These are phyloP conservation scores for Polyodon spathula DNA, from an alignment of 2,113 vertebrate species.

Conservation along the genomic window DNA sequence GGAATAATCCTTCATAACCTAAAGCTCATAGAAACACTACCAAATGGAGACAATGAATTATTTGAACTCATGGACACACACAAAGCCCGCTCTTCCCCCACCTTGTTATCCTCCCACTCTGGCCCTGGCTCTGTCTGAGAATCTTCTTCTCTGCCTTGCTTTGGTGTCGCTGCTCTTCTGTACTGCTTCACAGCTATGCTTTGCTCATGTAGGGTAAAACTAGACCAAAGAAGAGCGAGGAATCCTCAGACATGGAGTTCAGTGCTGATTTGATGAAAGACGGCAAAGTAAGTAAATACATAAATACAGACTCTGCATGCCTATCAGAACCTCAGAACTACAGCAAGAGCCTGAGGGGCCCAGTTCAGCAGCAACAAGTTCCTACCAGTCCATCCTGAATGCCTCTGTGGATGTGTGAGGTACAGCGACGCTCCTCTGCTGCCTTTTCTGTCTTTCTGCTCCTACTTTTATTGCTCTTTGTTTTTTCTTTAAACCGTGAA, in stretches of 20 bases:
- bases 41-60: too few relatives aligned
- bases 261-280: slow-evolving; percentile 28
- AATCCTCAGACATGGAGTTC: slow-evolving; percentile 36
- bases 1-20: too few relatives aligned
- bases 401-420: background rate
- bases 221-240: slow-evolving; percentile 40
- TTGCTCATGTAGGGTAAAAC: slow-evolving; percentile 57
- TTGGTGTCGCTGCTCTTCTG: background rate
- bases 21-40: too few relatives aligned
- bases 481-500: too few relatives aligned
- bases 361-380: background rate
- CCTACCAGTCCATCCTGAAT: too few relatives aligned
- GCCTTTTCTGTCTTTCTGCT: too few relatives aligned
- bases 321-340: background rate
- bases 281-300: slow-evolving; percentile 55
- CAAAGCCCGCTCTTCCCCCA: too few relatives aligned
- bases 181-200: slow-evolving; percentile 43
- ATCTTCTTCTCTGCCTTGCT: background rate
- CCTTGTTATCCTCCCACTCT: too few relatives aligned
- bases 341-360: background rate
- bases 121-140: too few relatives aligned
- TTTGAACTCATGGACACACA: too few relatives aligned
- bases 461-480: too few relatives aligned
- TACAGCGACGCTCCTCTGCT: too few relatives aligned
- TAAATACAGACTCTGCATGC: slow-evolving; percentile 16